Evolutionary conservation across 2,113 vertebrate genomes (phyloP), one percentile per base, ranked within the genome.

Genomic region (Cyanistes caeruleus): DNA sequence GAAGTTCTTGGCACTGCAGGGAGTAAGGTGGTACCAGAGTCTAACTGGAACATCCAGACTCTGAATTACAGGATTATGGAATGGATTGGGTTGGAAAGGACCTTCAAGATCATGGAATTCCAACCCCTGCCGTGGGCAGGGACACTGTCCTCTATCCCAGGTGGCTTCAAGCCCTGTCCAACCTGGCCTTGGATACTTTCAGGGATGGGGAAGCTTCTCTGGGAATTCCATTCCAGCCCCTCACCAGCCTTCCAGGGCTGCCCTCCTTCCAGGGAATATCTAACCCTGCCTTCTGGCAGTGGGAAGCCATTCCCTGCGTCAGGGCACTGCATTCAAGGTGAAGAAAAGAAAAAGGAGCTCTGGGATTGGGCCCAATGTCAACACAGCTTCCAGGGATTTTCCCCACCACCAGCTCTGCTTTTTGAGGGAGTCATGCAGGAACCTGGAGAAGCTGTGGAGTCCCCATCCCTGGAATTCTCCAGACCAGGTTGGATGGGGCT

Each of bases 21-120:
- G 35, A 77, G 16, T 15, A 20, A 65, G 6, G 23, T 13, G 16
- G 24, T 33, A 39, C 17, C 25, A 21, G 5, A 89, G 41, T 9
- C 19, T 24, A 20, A 27, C 7, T 8, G 10, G 56, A 10, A 37
- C 0, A 0, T 41, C 18, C 65, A 37, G 14, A 15, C 24, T 74
- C 49, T 0, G 0, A 62, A 53, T 48, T 60, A 31, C 0, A 27
- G 55, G 24, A 55, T 35, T 60, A 27, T 15, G 21, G 70, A 75
- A 60, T 6, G n/a, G 24, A 69, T 62, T 68, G n/a, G 33, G 39
- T 15, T 33, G 41, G 30, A 76, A 83, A 13, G 41, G 17, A 82
- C 13, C 23, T 39, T 55, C 4, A 10, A 48, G 16, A 60, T 35
- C 39, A 37, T 7, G 18, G 15, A 69, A 69, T 46, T 69, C 33